Percentiles rank a stretch among this genome's conserved stretches.
phyloP scores from a whole-genome alignment of 2,797 vertebrate genomes.

The Oreochromis mossambicus region DNA sequence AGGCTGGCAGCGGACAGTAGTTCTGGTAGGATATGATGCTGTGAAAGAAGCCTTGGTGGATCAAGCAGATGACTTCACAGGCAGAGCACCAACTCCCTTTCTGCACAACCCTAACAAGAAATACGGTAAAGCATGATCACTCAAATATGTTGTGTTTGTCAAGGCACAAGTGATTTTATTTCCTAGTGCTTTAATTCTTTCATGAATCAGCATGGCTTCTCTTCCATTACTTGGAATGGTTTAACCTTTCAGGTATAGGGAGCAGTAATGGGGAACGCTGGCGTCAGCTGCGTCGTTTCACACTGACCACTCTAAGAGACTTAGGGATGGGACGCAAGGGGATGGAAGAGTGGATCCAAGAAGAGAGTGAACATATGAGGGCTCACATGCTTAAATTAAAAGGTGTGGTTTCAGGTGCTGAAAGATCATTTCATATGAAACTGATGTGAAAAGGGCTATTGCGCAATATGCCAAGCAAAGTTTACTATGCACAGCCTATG shows the following conservation, averaged over 20 bases:
- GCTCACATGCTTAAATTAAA: conserved; percentile 24
- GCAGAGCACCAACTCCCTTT: conserved; percentile 51
- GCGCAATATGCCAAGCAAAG: too few species aligned
- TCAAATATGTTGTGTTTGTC: neutral
- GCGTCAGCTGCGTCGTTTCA: conserved; percentile 68
- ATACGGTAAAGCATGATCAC: conserved; percentile 45
- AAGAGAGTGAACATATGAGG: conserved; percentile 62
- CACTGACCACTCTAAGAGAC: conserved; percentile 66
- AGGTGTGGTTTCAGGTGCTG: conserved; percentile 8
- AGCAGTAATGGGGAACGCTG: conserved; percentile 63
- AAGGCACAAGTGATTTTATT: neutral
- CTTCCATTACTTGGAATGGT: neutral
- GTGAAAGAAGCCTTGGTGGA: conserved; percentile 81
- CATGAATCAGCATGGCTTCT: neutral
- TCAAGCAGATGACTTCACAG: conserved; percentile 73
- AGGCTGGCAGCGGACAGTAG: conserved; percentile 60
- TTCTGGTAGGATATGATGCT: conserved; percentile 72
- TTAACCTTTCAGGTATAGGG: neutral
- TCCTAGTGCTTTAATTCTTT: neutral
- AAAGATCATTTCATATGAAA: too few species aligned
- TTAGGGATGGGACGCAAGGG: conserved; percentile 75
- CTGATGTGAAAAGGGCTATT: neutral
- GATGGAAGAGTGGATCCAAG: conserved; percentile 73
- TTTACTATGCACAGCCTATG: too few species aligned
- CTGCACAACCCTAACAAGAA: conserved; percentile 29